Percentiles rank a stretch among this genome's conserved stretches.
Evolutionary conservation across 2,113 vertebrate genomes (phyloP).

Genomic region (Cyprichromis sp.): DNA sequence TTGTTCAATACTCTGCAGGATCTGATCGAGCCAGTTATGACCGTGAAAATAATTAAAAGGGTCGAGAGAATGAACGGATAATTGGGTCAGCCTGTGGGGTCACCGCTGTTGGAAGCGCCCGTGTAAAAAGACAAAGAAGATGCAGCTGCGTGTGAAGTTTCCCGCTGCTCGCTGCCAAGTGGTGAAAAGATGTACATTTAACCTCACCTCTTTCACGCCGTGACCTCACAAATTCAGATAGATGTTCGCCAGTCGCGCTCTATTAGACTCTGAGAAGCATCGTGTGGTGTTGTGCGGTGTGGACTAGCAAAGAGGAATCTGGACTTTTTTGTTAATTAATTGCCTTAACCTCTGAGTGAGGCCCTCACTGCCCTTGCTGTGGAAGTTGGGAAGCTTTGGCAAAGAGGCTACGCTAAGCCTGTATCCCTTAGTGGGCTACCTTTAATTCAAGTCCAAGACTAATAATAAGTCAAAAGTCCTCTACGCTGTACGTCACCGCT

Average conservation of each 20-base stretch:
- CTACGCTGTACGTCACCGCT: background rate
- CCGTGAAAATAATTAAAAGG: slow-evolving; percentile 25
- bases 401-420: background rate
- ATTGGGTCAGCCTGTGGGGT: slow-evolving; percentile 1
- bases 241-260: background rate
- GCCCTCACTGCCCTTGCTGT: background rate
- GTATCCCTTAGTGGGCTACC: background rate
- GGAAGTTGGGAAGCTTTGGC: background rate
- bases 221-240: slow-evolving; percentile 1
- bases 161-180: background rate
- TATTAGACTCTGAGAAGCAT: background rate
- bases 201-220: background rate
- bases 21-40: background rate
- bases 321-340: slow-evolving; percentile 21
- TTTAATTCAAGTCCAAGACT: slow-evolving; percentile 31
- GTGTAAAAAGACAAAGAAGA: background rate
- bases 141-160: background rate
- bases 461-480: slow-evolving; percentile 5
- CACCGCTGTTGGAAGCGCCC: background rate
- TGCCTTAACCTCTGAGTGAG: background rate
- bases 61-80: background rate
- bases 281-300: background rate
- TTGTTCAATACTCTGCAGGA: background rate
- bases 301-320: background rate
- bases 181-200: background rate